Evolutionary conservation across 2,797 vertebrate genomes (phyloP), one percentile per base, ranked within the genome.

Genomic region (Avahi laniger): DNA sequence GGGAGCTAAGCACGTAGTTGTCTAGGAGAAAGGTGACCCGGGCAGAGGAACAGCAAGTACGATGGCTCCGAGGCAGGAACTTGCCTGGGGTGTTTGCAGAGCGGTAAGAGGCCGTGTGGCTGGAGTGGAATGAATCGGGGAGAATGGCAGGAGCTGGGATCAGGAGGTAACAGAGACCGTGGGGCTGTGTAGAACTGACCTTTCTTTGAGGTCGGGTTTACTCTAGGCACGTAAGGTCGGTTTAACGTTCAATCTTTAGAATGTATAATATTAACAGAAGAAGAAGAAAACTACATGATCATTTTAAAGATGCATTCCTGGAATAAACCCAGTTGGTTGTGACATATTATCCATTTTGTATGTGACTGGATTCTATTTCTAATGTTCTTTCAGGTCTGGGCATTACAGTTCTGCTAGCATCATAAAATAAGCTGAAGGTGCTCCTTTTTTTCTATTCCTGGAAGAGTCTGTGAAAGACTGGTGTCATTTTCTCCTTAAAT

Each of bases 141-240:
- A 13, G 10, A 13, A 2, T 6, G 73, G 24, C 7, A 11, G 50
- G 20, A 33, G 2, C 4, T 61, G 4, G 54, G 6, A 9, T 26
- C 73, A 70, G 43, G 26, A 69, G 43, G 33, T 38, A 33, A 33
- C 24, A 94, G 20, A 57, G 67, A 28, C 20, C 7, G 15, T 48
- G 70, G 15, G 30, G 1, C 70, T 2, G 15, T 12, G 50, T 20
- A n/a, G 43, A 43, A 59, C 3, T 11, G 80, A 26, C 57, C 63
- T 54, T 79, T 38, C 76, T 75, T 82, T 88, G 82, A 72, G 59
- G 52, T 69, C 22, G 7, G 8, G 46, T 57, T 93, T 82, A 79
- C 75, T 93, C 65, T n/a, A 92, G 57, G 81, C 69, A 93, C 46
- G 75, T 54, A 92, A 93, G 63, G 43, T 87, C 86, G 88, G 50